Percentiles rank a stretch among this genome's conserved stretches.
Conservation (phyloP, 2,888 invertebrate species). For the Ethmia dodecea region DNA sequence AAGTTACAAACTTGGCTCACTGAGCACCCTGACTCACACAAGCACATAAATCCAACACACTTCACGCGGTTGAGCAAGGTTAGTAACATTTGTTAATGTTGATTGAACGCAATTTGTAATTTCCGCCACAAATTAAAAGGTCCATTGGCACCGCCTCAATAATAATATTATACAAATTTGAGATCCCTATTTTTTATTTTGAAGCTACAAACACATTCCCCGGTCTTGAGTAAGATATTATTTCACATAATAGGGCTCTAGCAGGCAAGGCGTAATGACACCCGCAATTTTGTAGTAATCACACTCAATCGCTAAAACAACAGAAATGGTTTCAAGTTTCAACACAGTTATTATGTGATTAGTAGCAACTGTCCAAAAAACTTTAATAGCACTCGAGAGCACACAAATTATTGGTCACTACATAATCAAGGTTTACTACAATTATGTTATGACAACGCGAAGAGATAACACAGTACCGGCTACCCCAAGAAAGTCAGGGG, state of each 20-base stretch:
- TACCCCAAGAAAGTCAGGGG: slow-evolving; percentile 51
- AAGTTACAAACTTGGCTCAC: too few relatives aligned
- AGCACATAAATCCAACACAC: too few relatives aligned
- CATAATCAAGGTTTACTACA: slow-evolving; percentile 25
- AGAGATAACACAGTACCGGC: slow-evolving; percentile 16
- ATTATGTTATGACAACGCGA: slow-evolving; percentile 5
- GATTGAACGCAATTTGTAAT: too few relatives aligned
- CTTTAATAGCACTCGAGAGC: slow-evolving; percentile 22
- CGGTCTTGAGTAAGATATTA: too few relatives aligned
- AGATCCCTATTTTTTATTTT: too few relatives aligned
- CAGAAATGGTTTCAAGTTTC: slow-evolving; percentile 5
- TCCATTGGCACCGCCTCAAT: too few relatives aligned
- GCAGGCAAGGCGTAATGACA: slow-evolving; percentile 5
- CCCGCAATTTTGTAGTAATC: neutral
- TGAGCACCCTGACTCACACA: too few relatives aligned
- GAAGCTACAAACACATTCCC: too few relatives aligned
- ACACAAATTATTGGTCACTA: slow-evolving; percentile 28
- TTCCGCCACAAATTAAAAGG: too few relatives aligned
- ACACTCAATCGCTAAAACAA: slow-evolving; percentile 11
- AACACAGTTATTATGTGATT: slow-evolving; percentile 21
- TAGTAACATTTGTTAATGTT: too few relatives aligned
- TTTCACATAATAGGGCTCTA: slow-evolving; percentile 20
- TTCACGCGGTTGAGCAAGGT: too few relatives aligned
- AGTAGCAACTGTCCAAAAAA: slow-evolving; percentile 23
- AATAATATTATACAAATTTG: too few relatives aligned